Percentiles rank a stretch among this genome's conserved stretches.
phyloP scores from a whole-genome alignment of 2,888 invertebrate species.

The Xestia ashworthii region DNA sequence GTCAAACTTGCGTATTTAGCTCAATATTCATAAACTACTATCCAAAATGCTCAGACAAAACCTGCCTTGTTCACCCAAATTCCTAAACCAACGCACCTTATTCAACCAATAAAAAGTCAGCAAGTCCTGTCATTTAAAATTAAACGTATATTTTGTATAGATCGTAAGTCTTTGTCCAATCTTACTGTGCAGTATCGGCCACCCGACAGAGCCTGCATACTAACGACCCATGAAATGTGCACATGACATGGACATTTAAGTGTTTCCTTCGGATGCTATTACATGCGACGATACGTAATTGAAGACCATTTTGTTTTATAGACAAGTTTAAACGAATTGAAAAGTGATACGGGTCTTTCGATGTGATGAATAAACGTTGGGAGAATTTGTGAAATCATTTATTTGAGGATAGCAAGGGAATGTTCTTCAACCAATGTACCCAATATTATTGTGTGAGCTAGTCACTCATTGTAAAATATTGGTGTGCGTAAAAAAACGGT shows the following conservation, averaged over 20 bases:
- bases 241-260: constrained; percentile 72
- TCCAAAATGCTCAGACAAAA: background rate
- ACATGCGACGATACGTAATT: constrained; percentile 60
- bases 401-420: background rate
- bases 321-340: constrained; percentile 5
- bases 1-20: background rate
- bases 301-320: constrained; percentile 37
- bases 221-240: constrained; percentile 74
- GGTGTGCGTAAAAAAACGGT: background rate
- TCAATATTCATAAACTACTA: background rate
- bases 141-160: constrained; percentile 41
- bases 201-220: constrained; percentile 71
- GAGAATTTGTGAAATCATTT: background rate
- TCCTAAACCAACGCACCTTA: constrained; percentile 44
- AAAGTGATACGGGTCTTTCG: background rate
- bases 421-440: background rate
- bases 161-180: constrained; percentile 63
- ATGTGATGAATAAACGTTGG: background rate
- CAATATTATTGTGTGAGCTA: background rate
- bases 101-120: constrained; percentile 38
- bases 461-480: background rate
- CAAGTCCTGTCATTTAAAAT: constrained; percentile 43
- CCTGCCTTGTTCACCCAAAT: constrained; percentile 26
- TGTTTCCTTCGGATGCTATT: constrained; percentile 67
- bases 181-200: constrained; percentile 66